Base-by-base conservation (phyloP, 2,888 invertebrate species). In the Branchinecta sandiegonensis region DNA sequence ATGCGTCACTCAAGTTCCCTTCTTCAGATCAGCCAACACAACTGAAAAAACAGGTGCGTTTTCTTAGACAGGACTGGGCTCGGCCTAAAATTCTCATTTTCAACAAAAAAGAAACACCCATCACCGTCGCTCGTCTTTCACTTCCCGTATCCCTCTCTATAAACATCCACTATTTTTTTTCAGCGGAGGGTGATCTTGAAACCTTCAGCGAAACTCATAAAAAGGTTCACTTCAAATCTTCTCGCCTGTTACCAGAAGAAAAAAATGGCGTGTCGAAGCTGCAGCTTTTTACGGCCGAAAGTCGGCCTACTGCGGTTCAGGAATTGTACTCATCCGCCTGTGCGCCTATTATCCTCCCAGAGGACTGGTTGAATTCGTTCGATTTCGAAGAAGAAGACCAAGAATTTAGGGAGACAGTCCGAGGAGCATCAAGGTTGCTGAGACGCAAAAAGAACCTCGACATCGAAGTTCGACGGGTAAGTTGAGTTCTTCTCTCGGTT, bases 121-220 rank as follows among this genome's bases (percentile, higher is more conserved):
- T 37, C 37, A 37, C 37, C 37, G 5, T 37, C 37, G 37, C 37
- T 37, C 37, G 37, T 37, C 37, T 37, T 37, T 37, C 37, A 37
- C 37, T 3, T 37, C 37, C 37, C 6, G 37, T 37, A 37, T 37
- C 37, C 37, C 37, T 37, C 37, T 37, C 37, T 37, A 37, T 37
- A 37, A 37, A 37, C 37, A 37, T 37, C 37, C 63, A 17, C n/a
- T 56, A 56, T 72, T 72, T 74, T 77, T 77, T 87, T 86, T 67
- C 85, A 93, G 93, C 93, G 79, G 92, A 91, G 82, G 89, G 93
- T 77, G 90, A 92, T 83, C 87, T 94, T 80, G 87, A 87, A 76
- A 85, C 87, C 77, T 93, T 92, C 83, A 89, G 90, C 74, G 65
- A 69, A 66, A 67, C 68, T 10, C 67, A 66, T 46, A 65, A 68